Evolutionary conservation across 2,113 vertebrate genomes (phyloP), one percentile per base, ranked within the genome.

Genomic region (Psophia crepitans): DNA sequence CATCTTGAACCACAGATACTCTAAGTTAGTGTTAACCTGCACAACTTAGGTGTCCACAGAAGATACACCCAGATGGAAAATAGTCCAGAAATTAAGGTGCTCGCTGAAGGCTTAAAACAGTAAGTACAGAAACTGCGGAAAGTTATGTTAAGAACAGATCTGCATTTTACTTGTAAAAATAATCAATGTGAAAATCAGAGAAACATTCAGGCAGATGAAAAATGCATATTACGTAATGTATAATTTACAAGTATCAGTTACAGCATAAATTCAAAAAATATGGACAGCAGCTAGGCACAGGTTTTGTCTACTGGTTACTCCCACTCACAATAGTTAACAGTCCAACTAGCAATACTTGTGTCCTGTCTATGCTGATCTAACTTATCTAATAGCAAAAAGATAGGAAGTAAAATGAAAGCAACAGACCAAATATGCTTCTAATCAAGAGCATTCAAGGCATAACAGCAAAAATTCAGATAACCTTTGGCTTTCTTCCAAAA

Each of bases 31-130:
- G 26, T 41, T 48, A 46, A 87, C 21, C 18, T 16, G 7, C 16
- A 60, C 16, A 51, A 32, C 8, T 70, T 24, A 30, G 19, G 2
- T 79, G 26, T 33, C 22, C 37, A 63, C 32, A 54, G 46, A 83
- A 81, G 5, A 61, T 35, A 39, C 0, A 69, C 1, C 7, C 12
- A 6, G 19, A n/a, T 1, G 16, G 41, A 76, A 80, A 75, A 78
- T 0, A 77, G 30, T 41, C 37, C 18, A 2, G 1, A 61, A 86
- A 86, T 33, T 18, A 21, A 37, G 20, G 21, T 28, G 46, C 28
- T 81, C 19, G 44, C 49, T 84, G 65, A 61, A 89, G 18, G 14
- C 33, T 76, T 69, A 23, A 30, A 77, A 61, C 14, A 46, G 5
- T 28, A 70, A 73, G 1, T 1, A 84, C 14, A 43, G 43, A 56